phyloP scores from a whole-genome alignment of 2,797 vertebrate genomes.

The Pitangus sulphuratus region DNA sequence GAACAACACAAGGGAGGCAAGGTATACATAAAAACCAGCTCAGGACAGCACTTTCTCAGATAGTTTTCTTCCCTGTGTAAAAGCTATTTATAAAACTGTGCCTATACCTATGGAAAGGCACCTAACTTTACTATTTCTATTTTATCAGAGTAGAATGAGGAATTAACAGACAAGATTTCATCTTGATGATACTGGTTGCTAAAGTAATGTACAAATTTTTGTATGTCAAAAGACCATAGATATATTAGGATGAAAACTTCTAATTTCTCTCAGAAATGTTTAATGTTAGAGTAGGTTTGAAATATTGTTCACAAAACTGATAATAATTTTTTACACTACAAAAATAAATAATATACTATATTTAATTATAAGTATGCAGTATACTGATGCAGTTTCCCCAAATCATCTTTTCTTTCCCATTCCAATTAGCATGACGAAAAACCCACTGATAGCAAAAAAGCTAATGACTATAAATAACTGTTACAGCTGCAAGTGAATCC shows the following conservation, averaged over 20 bases:
- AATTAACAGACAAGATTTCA: background rate
- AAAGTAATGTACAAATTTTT: background rate
- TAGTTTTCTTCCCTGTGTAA: background rate
- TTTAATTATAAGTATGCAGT: background rate
- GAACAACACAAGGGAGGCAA: background rate
- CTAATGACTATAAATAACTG: background rate
- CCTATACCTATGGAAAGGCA: background rate
- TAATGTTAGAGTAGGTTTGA: background rate
- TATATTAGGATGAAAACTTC: background rate
- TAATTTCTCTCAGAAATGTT: background rate
- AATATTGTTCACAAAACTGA: background rate
- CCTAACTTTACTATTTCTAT: background rate
- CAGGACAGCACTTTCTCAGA: background rate
- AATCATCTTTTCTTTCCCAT: background rate
- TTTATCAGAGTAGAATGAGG: background rate
- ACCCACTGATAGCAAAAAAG: background rate
- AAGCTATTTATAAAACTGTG: background rate
- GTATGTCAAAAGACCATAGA: background rate
- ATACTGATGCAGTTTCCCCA: background rate
- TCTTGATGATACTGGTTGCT: background rate
- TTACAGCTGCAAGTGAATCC: background rate
- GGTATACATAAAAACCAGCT: background rate
- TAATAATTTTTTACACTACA: background rate
- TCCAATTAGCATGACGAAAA: background rate
- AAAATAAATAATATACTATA: background rate